Evolutionary conservation across 1,140 invertebrate genomes (phyloP).

Genomic region (Zaprionus africanus): DNA sequence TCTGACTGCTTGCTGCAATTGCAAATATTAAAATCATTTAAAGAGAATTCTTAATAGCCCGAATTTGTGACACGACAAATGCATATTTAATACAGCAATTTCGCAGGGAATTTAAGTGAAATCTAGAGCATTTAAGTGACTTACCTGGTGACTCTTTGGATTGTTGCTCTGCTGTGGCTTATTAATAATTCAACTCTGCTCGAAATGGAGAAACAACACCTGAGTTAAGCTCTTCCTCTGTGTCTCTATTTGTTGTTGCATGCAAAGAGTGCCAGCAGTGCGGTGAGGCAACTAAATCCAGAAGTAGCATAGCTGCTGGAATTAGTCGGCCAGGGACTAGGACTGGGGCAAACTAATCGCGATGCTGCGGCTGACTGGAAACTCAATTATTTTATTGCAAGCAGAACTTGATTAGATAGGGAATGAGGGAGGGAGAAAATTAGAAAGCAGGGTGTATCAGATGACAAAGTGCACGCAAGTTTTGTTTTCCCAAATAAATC

Average conservation of each 20-base stretch:
- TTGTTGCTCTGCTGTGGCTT: neutral
- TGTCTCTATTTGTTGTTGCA: neutral
- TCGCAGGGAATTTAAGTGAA: neutral
- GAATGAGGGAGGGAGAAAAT: no score
- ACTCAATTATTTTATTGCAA: constrained; percentile 65
- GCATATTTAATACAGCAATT: constrained; percentile 4
- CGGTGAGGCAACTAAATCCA: neutral
- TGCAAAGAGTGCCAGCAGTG: no score
- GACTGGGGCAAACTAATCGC: constrained; percentile 57
- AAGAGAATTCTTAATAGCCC: constrained; percentile 3
- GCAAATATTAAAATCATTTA: neutral
- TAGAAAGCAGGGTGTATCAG: no score
- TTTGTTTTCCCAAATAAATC: neutral
- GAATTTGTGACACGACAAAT: neutral
- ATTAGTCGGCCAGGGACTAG: no score
- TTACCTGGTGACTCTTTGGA: neutral
- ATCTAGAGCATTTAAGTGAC: constrained; percentile 7
- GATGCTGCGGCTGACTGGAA: constrained; percentile 37
- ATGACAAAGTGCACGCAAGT: no score
- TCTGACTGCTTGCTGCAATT: neutral
- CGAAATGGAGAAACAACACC: neutral
- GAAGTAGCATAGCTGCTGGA: no score
- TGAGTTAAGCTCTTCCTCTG: neutral
- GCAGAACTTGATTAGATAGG: constrained; percentile 19
- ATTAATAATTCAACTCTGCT: neutral